A percentile compares a stretch with the other conserved stretches of the same genome.
Evolutionary conservation across 1,140 invertebrate genomes (phyloP).

Genomic region (Temnothorax longispinosus): DNA sequence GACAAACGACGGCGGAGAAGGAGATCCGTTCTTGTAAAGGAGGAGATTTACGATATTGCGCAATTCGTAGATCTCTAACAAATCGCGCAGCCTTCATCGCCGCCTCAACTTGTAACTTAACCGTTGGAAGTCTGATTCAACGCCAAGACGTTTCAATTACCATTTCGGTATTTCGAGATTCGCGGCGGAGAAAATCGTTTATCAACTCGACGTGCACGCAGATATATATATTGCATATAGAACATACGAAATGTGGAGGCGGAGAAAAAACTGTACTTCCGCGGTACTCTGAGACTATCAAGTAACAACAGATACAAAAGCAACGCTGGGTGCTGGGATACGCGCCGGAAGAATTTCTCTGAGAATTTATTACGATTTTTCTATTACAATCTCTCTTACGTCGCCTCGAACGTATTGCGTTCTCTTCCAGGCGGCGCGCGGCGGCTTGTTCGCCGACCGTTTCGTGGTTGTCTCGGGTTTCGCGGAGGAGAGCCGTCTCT

Average conservation of each 20-base stretch:
- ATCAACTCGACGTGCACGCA: slow-evolving; percentile 25
- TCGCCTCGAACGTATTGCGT: slow-evolving; percentile 42
- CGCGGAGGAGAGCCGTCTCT: slow-evolving; percentile 52
- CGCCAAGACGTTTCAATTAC: slow-evolving; percentile 48
- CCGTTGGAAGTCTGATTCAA: slow-evolving; percentile 20
- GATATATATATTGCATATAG: background rate
- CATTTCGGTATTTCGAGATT: slow-evolving; percentile 43
- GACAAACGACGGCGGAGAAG: slow-evolving; percentile 61
- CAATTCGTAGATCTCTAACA: slow-evolving; percentile 36
- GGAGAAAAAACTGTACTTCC: background rate
- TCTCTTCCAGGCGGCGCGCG: slow-evolving; percentile 15
- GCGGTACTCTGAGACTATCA: slow-evolving; percentile 23
- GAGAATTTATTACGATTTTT: slow-evolving; percentile 57
- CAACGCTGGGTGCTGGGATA: background rate
- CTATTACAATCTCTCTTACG: slow-evolving; percentile 48
- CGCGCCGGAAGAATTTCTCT: slow-evolving; percentile 31
- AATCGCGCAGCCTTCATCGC: slow-evolving; percentile 36
- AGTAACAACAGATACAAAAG: slow-evolving; percentile 32
- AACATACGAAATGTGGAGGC: slow-evolving; percentile 15
- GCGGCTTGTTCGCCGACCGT: slow-evolving; percentile 43
- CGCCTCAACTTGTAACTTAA: slow-evolving; percentile 31
- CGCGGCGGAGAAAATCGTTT: slow-evolving; percentile 46
- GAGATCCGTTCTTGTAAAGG: slow-evolving; percentile 53
- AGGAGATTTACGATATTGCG: slow-evolving; percentile 58
- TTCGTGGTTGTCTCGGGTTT: slow-evolving; percentile 55